Conservation (phyloP, 2,888 invertebrate genomes). For the Papilio gigon region DNA sequence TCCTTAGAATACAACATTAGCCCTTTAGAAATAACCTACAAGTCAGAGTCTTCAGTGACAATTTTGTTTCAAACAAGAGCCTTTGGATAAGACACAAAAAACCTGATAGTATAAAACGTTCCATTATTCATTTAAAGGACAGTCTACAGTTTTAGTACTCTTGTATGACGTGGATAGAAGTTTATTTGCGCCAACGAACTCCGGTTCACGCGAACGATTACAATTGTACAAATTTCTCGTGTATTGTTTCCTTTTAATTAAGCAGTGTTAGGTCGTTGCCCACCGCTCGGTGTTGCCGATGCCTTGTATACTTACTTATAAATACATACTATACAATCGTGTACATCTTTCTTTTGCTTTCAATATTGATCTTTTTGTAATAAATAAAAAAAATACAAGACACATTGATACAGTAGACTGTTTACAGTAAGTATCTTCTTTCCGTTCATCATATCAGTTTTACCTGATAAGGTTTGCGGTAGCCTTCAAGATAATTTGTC, state of each 20-base stretch:
- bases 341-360: not conserved
- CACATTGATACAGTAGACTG: too few species aligned
- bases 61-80: too few species aligned
- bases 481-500: not conserved
- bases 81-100: too few species aligned
- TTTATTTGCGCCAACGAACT: conserved; percentile 34
- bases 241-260: conserved; percentile 34
- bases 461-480: too few species aligned
- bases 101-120: not conserved
- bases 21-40: too few species aligned
- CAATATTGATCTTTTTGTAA: not conserved
- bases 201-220: conserved; percentile 37
- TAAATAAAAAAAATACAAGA: not conserved
- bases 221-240: conserved; percentile 33
- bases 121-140: not conserved
- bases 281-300: not conserved
- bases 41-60: too few species aligned
- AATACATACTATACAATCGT: not conserved
- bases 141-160: conserved; percentile 18
- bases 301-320: not conserved
- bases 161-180: conserved; percentile 15
- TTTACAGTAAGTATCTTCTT: too few species aligned
- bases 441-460: too few species aligned
- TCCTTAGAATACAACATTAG: too few species aligned
- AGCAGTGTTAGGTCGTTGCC: conserved; percentile 13